Evolutionary conservation across 2,797 vertebrate genomes (phyloP).

Genomic region (Acipenser ruthenus): DNA sequence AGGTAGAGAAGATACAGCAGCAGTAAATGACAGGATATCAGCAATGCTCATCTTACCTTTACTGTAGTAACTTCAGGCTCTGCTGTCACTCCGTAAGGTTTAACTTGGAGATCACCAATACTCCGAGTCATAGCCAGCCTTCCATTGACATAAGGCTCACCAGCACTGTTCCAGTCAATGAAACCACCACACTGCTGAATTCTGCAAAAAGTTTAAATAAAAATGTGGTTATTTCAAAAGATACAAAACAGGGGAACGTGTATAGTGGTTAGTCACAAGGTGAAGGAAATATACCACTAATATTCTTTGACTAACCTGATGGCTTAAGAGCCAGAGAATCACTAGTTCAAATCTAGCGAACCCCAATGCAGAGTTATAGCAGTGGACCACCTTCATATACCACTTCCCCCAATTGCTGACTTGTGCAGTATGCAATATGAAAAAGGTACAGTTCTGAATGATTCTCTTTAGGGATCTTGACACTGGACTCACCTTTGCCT

Average conservation of each 20-base stretch:
- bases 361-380: too few species aligned
- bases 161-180: constrained; percentile 20
- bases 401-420: too few species aligned
- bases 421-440: too few species aligned
- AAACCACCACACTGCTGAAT: constrained; percentile 23
- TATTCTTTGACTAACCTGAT: too few species aligned
- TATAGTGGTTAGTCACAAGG: too few species aligned
- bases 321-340: too few species aligned
- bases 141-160: constrained; percentile 22
- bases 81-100: constrained; percentile 21
- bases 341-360: too few species aligned
- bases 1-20: too few species aligned
- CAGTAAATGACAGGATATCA: background rate
- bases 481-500: constrained; percentile 10
- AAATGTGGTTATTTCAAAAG: background rate
- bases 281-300: too few species aligned
- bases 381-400: too few species aligned
- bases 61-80: constrained; percentile 18
- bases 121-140: constrained; percentile 24
- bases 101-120: constrained; percentile 22
- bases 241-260: too few species aligned
- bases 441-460: too few species aligned
- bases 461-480: background rate
- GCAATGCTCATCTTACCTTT: constrained; percentile 10
- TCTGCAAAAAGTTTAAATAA: constrained; percentile 3